Conservation (phyloP, 1,140 invertebrate species). For the Drosophila melanica region DNA sequence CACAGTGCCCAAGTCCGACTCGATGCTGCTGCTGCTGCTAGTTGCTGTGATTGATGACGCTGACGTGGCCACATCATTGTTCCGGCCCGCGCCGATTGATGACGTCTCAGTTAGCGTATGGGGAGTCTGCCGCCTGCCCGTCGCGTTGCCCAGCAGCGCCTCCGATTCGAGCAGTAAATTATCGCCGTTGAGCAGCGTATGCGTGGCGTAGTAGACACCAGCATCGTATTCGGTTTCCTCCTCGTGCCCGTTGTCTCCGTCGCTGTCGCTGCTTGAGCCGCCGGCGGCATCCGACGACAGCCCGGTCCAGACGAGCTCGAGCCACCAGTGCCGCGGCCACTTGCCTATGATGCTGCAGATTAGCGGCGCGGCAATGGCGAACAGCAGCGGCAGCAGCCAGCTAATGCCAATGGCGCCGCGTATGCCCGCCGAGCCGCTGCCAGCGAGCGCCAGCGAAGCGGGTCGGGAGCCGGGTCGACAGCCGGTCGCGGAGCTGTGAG, state of each 20-base stretch:
- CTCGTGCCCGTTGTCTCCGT: neutral
- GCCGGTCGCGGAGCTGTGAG: neutral
- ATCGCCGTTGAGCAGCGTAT: constrained; percentile 70
- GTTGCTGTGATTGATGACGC: constrained; percentile 62
- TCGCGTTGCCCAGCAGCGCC: constrained; percentile 63
- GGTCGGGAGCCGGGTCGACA: neutral
- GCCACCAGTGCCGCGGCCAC: constrained; percentile 83
- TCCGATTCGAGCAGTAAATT: constrained; percentile 74
- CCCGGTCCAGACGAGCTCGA: constrained; percentile 59
- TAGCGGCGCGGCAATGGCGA: constrained; percentile 78
- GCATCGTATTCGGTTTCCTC: constrained; percentile 40
- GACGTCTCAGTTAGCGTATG: constrained; percentile 3
- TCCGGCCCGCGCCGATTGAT: constrained; percentile 7
- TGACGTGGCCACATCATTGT: constrained; percentile 54
- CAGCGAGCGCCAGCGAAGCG: constrained; percentile 9
- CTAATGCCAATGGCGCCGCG: constrained; percentile 83
- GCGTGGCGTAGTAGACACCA: constrained; percentile 58
- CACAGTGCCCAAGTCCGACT: constrained; percentile 32
- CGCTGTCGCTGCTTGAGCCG: neutral
- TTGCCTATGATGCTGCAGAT: constrained; percentile 83
- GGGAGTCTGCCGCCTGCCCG: neutral
- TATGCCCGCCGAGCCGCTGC: constrained; percentile 60
- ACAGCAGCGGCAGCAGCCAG: constrained; percentile 81
- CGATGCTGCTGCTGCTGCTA: constrained; percentile 8
- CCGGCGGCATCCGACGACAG: constrained; percentile 26